Evolutionary conservation across 2,888 invertebrate genomes (phyloP).

Genomic region (Dicyrtomina minuta): DNA sequence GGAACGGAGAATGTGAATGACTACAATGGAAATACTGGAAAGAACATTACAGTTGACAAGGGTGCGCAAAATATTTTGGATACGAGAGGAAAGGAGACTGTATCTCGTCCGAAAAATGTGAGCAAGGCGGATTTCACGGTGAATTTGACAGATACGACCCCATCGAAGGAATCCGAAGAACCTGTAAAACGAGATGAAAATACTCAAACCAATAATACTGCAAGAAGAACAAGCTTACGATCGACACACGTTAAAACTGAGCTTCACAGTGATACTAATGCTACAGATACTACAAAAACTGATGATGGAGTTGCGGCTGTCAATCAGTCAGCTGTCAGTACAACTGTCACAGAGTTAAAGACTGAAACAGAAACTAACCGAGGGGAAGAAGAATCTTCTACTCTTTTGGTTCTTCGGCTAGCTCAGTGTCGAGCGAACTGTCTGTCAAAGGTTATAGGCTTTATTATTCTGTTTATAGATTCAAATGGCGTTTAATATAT

Average conservation of each 20-base stretch:
- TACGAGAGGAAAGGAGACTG: background rate
- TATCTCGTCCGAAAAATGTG: conserved; percentile 22
- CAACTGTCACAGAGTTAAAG: conserved; percentile 16
- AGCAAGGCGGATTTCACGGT: conserved; percentile 4
- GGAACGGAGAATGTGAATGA: background rate
- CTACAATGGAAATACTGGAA: background rate
- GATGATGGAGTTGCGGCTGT: conserved; percentile 20
- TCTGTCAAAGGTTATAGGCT: conserved; percentile 24
- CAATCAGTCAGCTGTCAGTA: conserved; percentile 23
- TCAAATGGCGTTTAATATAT: background rate
- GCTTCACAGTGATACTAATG: conserved; percentile 7
- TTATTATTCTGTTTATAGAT: background rate
- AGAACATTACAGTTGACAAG: conserved; percentile 13
- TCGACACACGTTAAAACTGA: background rate
- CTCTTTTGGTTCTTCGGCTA: conserved; percentile 29
- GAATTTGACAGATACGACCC: conserved; percentile 20
- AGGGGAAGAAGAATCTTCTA: conserved; percentile 33
- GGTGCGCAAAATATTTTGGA: conserved; percentile 21
- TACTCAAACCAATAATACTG: too few relatives aligned
- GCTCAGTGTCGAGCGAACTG: conserved; percentile 37
- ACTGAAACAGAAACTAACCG: conserved; percentile 1
- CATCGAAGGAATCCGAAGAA: conserved; percentile 7
- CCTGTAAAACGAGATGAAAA: conserved; percentile 11
- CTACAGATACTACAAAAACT: background rate
- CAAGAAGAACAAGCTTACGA: too few relatives aligned